Percentiles rank a stretch among this genome's conserved stretches.
These are phyloP conservation scores for Nymphalis c-album DNA, from an alignment of 2,888 invertebrate species.

Conservation along the genomic window DNA sequence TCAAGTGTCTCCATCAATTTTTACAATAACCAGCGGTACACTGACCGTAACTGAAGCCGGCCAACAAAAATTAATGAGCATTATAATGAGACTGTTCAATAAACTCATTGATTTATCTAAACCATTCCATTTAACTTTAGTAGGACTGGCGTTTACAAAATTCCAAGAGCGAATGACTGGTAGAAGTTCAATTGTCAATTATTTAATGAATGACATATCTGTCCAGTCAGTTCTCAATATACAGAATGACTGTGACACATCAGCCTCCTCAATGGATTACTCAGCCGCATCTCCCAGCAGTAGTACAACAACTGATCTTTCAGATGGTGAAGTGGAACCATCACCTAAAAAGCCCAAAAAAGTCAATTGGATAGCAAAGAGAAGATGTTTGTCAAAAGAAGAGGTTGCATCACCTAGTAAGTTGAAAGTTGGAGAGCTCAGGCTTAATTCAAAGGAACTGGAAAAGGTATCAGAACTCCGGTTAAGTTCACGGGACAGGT, in stretches of 20 bases:
- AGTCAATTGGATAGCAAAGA: constrained; percentile 76
- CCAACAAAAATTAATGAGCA: constrained; percentile 84
- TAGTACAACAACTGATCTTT: constrained; percentile 81
- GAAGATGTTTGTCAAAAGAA: constrained; percentile 72
- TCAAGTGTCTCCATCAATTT: constrained; percentile 85
- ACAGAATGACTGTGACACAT: constrained; percentile 80
- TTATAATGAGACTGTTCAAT: constrained; percentile 88
- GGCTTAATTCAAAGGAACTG: constrained; percentile 83
- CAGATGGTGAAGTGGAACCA: constrained; percentile 86
- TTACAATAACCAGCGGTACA: constrained; percentile 76
- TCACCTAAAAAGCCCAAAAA: constrained; percentile 87
- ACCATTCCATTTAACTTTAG: constrained; percentile 89
- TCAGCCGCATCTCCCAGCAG: constrained; percentile 74
- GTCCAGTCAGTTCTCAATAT: constrained; percentile 88
- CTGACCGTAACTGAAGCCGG: constrained; percentile 77
- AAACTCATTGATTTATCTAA: constrained; percentile 86
- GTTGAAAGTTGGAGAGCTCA: constrained; percentile 84
- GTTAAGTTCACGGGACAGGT: constrained; percentile 71
- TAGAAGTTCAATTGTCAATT: constrained; percentile 87
- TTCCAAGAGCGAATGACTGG: constrained; percentile 87
- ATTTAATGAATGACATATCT: constrained; percentile 88
- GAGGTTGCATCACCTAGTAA: constrained; percentile 86
- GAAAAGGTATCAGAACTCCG: constrained; percentile 79
- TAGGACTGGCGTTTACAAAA: constrained; percentile 91
- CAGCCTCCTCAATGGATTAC: constrained; percentile 73